A percentile compares a stretch with the other conserved stretches of the same genome.
Evolutionary conservation across 2,797 vertebrate species (phyloP).

Genomic region (Cyclopterus lumpus): DNA sequence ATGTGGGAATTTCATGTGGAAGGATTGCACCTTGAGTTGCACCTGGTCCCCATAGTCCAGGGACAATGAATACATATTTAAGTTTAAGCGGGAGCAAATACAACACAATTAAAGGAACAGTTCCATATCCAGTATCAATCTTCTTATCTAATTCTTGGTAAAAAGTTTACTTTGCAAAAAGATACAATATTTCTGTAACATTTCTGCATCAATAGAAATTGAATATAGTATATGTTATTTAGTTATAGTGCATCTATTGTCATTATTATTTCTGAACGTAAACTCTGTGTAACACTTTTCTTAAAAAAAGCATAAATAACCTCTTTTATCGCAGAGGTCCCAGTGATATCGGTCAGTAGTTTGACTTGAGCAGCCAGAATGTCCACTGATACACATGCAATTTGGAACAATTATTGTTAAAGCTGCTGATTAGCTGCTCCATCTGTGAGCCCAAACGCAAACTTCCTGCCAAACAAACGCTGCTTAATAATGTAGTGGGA

Average conservation of each 20-base stretch:
- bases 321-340: slow-evolving; percentile 19
- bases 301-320: neutral
- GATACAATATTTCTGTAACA: neutral
- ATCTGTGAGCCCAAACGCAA: slow-evolving; percentile 70
- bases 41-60: neutral
- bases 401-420: slow-evolving; percentile 63
- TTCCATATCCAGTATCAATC: neutral
- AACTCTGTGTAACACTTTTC: neutral
- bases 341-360: slow-evolving; percentile 35
- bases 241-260: no score
- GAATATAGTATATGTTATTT: neutral
- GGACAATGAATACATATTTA: neutral
- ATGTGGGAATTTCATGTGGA: neutral
- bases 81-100: neutral
- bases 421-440: slow-evolving; percentile 67
- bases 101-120: neutral
- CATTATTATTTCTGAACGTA: neutral
- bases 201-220: neutral
- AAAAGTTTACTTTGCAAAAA: neutral
- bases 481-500: slow-evolving; percentile 67
- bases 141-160: neutral
- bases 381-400: slow-evolving; percentile 54
- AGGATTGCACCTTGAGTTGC: neutral
- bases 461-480: slow-evolving; percentile 75
- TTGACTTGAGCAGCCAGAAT: slow-evolving; percentile 46